A percentile compares a stretch with the other conserved stretches of the same genome.
Evolutionary conservation across 2,113 vertebrate genomes (phyloP).

Genomic region (Nipponia nippon): DNA sequence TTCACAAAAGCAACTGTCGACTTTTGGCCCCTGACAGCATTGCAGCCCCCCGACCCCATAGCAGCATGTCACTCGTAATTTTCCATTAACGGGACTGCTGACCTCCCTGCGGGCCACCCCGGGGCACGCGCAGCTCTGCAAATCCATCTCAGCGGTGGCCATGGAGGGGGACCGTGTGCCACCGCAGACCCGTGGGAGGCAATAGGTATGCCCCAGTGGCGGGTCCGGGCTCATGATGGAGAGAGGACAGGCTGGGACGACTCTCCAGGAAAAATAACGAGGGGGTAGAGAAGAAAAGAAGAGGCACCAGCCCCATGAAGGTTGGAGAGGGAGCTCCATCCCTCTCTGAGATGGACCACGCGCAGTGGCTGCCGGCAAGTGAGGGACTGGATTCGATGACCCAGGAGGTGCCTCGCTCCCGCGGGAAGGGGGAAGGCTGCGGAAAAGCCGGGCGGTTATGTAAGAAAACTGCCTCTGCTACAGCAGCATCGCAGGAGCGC

Average conservation of each 20-base stretch:
- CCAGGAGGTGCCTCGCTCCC: not conserved
- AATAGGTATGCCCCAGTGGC: fast-evolving
- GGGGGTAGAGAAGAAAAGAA: not conserved
- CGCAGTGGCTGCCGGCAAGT: not conserved
- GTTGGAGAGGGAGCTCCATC: not conserved
- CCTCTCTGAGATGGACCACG: fast-evolving
- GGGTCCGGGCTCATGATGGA: not conserved
- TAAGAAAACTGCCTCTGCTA: not conserved
- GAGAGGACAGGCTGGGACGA: not conserved
- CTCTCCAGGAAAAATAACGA: not conserved
- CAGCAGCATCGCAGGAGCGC: not conserved
- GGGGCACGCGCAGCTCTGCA: fast-evolving
- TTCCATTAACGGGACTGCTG: fast-evolving
- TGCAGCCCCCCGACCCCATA: not conserved
- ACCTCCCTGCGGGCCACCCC: fast-evolving
- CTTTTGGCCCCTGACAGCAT: fast-evolving
- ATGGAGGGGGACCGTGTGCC: fast-evolving
- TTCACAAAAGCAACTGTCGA: fast-evolving
- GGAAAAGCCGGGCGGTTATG: not conserved
- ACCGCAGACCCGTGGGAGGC: not conserved
- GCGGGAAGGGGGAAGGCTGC: not conserved
- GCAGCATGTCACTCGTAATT: fast-evolving
- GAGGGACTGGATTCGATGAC: not conserved
- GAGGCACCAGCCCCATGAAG: not conserved
- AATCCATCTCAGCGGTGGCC: not conserved